These are phyloP conservation scores for Augiades crinisus DNA, from an alignment of 2,888 invertebrate genomes.

Conservation along the genomic window DNA sequence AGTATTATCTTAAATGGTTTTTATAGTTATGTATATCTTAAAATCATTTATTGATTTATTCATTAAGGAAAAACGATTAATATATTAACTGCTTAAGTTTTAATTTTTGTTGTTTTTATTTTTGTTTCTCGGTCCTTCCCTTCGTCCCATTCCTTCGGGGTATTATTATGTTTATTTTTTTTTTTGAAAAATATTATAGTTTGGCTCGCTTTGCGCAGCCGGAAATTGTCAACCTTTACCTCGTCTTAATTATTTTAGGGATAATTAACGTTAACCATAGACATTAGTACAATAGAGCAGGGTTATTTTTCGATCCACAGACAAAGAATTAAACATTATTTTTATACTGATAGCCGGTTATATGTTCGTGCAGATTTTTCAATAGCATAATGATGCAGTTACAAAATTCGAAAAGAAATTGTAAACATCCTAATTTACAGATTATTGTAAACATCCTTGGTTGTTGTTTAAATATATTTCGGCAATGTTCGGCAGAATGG, in stretches of 20 bases:
- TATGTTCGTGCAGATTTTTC: conserved; percentile 73
- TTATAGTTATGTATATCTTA: conserved; percentile 81
- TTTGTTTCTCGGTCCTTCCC: conserved; percentile 53
- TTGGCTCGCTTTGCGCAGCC: conserved; percentile 56
- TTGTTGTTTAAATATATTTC: conserved; percentile 64
- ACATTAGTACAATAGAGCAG: conserved; percentile 80
- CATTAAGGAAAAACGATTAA: conserved; percentile 79
- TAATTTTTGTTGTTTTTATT: conserved; percentile 76
- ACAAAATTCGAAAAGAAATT: conserved; percentile 63
- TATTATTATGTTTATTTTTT: conserved; percentile 48
- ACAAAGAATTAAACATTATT: conserved; percentile 77
- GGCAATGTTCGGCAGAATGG: conserved; percentile 66
- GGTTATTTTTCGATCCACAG: conserved; percentile 81
- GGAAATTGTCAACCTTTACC: conserved; percentile 78
- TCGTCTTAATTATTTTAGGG: conserved; percentile 77
- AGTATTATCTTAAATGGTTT: conserved; percentile 81
- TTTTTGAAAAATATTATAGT: conserved; percentile 47
- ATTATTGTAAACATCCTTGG: conserved; percentile 71
- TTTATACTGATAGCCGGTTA: conserved; percentile 80
- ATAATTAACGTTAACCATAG: conserved; percentile 80
- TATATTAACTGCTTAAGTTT: conserved; percentile 82
- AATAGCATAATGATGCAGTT: conserved; percentile 62
- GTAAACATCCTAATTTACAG: conserved; percentile 65
- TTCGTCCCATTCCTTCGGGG: conserved; percentile 62
- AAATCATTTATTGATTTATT: conserved; percentile 81